These are phyloP conservation scores for Aythya baeri DNA, from an alignment of 2,113 vertebrate species.

Conservation along the genomic window DNA sequence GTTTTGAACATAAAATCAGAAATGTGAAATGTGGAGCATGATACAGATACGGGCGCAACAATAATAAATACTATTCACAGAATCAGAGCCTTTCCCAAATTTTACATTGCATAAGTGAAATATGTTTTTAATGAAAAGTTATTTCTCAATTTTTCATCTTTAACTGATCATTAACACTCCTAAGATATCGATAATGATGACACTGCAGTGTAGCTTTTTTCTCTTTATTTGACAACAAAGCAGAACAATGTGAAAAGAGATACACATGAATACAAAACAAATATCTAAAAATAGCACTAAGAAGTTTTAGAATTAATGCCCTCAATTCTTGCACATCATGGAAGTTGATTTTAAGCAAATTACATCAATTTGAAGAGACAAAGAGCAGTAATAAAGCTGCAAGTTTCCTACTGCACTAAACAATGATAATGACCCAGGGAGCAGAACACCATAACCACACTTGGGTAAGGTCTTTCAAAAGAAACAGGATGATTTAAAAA, in stretches of 20 bases:
- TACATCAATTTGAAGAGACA: not conserved
- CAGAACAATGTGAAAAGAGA: not conserved
- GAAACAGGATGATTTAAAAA: not conserved
- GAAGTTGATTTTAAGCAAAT: not conserved
- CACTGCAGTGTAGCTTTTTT: not conserved
- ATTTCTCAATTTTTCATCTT: not conserved
- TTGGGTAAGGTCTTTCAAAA: not conserved
- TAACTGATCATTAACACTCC: not conserved
- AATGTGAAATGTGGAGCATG: not conserved
- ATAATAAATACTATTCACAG: not conserved
- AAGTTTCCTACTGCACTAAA: not conserved
- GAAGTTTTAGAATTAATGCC: not conserved
- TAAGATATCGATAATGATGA: not conserved
- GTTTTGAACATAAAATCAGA: not conserved
- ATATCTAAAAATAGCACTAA: not conserved
- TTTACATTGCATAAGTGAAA: not conserved
- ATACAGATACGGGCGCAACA: not conserved
- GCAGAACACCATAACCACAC: accelerated
- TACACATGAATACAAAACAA: not conserved
- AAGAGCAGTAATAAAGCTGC: not conserved
- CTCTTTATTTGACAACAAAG: not conserved
- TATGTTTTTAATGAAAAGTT: not conserved
- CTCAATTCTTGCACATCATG: not conserved
- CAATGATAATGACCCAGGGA: not conserved
- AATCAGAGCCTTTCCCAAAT: not conserved